Evolutionary conservation across 1,140 invertebrate genomes (phyloP).

Genomic region (Forficula auricularia): DNA sequence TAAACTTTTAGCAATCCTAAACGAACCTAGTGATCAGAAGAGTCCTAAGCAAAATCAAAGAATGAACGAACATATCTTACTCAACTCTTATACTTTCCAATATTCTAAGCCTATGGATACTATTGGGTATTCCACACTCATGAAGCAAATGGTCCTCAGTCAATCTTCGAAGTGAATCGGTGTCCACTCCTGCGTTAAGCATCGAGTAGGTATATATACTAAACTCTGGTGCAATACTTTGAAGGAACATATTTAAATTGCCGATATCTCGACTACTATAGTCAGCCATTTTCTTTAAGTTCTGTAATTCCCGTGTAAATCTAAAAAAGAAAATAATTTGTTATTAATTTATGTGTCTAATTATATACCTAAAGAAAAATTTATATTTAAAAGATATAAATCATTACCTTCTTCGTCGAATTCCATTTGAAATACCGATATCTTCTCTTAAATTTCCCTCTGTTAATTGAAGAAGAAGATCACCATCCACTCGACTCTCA

Average conservation of each 20-base stretch:
- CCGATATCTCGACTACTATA: slow-evolving; percentile 87
- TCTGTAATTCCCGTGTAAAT: slow-evolving; percentile 86
- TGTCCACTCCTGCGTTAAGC: slow-evolving; percentile 86
- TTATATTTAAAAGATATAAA: too few relatives aligned
- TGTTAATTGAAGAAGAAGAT: slow-evolving; percentile 80
- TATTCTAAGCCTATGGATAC: slow-evolving; percentile 83
- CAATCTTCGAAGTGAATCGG: slow-evolving; percentile 56
- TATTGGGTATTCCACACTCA: slow-evolving; percentile 85
- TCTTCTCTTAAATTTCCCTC: slow-evolving; percentile 84
- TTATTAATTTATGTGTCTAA: not conserved
- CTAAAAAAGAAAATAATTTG: slow-evolving; percentile 27
- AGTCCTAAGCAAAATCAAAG: not conserved
- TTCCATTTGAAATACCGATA: slow-evolving; percentile 84
- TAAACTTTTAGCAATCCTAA: too few relatives aligned
- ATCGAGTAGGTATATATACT: slow-evolving; percentile 94
- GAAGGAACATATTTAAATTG: slow-evolving; percentile 80
- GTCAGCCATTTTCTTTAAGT: slow-evolving; percentile 91
- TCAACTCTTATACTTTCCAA: slow-evolving; percentile 69
- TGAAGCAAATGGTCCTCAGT: slow-evolving; percentile 77
- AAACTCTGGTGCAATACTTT: slow-evolving; percentile 73
- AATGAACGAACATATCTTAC: slow-evolving; percentile 14
- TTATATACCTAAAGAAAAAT: not conserved
- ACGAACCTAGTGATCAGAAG: too few relatives aligned
- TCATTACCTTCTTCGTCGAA: slow-evolving; percentile 61
- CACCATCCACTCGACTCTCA: slow-evolving; percentile 91